Percentiles rank a stretch among this genome's conserved stretches.
phyloP scores from a whole-genome alignment of 2,888 invertebrate species.

The Eremobia ochroleuca region DNA sequence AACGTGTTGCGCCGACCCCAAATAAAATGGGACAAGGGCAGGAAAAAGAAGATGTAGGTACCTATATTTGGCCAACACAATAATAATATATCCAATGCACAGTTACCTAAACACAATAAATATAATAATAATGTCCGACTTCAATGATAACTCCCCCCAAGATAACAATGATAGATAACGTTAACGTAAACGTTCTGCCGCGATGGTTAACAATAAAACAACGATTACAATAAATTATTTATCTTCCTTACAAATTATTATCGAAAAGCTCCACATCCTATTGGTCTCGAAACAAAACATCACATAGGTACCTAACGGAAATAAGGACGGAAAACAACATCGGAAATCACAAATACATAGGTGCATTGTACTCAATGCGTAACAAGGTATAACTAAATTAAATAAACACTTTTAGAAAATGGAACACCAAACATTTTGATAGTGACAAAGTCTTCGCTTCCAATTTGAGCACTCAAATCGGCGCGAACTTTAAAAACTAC shows the following conservation, averaged over 20 bases:
- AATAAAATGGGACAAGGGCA: too few relatives aligned
- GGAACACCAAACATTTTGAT: conserved; percentile 13
- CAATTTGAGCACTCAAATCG: conserved; percentile 55
- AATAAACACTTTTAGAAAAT: conserved; percentile 15
- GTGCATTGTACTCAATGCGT: background rate
- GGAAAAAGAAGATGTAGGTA: too few relatives aligned
- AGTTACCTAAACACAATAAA: background rate
- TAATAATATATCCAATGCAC: background rate
- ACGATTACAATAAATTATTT: conserved; percentile 46
- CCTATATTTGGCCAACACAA: background rate
- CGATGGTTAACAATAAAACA: conserved; percentile 15
- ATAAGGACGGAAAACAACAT: conserved; percentile 40
- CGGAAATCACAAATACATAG: conserved; percentile 25
- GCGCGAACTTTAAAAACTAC: conserved; percentile 78
- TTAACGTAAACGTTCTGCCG: background rate
- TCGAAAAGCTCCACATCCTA: conserved; percentile 25
- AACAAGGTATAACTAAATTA: background rate
- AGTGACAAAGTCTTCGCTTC: conserved; percentile 24
- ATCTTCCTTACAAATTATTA: conserved; percentile 34
- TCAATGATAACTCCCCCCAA: conserved; percentile 18
- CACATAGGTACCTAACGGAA: conserved; percentile 1
- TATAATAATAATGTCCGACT: background rate
- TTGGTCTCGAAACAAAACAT: conserved; percentile 22
- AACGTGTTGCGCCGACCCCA: too few relatives aligned
- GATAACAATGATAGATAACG: conserved; percentile 19